Conservation (phyloP, 2,797 vertebrate genomes). For the Selene dorsalis region DNA sequence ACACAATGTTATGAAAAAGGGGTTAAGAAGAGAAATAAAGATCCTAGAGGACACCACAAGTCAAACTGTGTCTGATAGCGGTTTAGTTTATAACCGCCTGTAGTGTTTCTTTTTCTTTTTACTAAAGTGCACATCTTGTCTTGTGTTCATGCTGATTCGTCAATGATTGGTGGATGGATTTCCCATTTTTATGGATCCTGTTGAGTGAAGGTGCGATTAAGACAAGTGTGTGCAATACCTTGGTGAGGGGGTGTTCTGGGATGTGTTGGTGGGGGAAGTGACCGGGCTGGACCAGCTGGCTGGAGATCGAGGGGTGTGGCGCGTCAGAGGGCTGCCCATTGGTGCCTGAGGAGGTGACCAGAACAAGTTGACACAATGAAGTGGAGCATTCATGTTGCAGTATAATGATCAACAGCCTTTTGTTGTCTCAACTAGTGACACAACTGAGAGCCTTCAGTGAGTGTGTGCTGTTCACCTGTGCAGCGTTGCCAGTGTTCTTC, state of each 20-base stretch:
- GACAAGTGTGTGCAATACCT: constrained; percentile 82
- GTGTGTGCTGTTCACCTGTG: constrained; percentile 68
- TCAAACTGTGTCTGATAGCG: not conserved
- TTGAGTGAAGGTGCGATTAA: not conserved
- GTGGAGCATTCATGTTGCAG: not conserved
- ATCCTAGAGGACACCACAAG: not conserved
- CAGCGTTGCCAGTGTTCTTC: constrained; percentile 91
- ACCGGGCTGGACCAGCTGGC: constrained; percentile 96
- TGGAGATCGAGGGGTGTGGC: constrained; percentile 92
- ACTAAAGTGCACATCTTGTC: not conserved
- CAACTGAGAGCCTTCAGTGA: not conserved
- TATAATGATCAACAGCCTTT: constrained; percentile 17
- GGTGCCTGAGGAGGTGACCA: constrained; percentile 81
- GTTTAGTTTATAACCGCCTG: not conserved
- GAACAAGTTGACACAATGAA: not conserved
- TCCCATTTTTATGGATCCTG: constrained; percentile 6
- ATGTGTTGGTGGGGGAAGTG: constrained; percentile 95
- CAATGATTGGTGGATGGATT: constrained; percentile 16
- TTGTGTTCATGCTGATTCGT: not conserved
- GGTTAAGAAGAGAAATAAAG: no score
- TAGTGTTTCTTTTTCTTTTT: not conserved
- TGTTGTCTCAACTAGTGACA: not conserved
- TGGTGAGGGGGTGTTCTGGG: constrained; percentile 94
- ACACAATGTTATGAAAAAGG: no score
- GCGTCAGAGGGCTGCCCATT: constrained; percentile 92